Conservation (phyloP, 2,888 invertebrate genomes). For the Acanthopleura granulata region DNA sequence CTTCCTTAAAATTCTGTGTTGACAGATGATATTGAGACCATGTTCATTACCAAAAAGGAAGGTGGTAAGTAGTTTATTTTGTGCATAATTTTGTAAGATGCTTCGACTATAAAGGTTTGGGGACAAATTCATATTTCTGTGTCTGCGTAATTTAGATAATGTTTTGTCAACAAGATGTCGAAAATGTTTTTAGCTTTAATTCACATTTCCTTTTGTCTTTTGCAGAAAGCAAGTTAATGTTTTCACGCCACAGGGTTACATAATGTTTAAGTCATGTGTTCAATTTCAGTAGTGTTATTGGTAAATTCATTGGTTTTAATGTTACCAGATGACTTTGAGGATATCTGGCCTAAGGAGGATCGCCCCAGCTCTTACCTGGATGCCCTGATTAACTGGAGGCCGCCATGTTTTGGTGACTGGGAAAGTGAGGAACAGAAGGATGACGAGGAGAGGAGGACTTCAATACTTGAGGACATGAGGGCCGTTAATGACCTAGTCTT, state of each 20-base stretch:
- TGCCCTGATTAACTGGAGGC: constrained; percentile 49
- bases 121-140: too few relatives aligned
- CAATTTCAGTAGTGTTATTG: too few relatives aligned
- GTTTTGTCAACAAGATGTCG: too few relatives aligned
- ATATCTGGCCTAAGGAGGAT: constrained; percentile 43
- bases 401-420: constrained; percentile 46
- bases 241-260: too few relatives aligned
- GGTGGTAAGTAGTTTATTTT: neutral
- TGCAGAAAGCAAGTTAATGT: too few relatives aligned
- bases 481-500: neutral
- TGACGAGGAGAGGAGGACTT: neutral
- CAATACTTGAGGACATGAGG: neutral
- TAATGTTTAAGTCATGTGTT: too few relatives aligned
- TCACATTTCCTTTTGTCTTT: too few relatives aligned
- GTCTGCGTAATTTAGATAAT: too few relatives aligned
- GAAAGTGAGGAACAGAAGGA: constrained; percentile 24
- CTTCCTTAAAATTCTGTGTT: too few relatives aligned
- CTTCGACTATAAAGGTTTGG: too few relatives aligned
- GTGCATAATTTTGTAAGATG: neutral
- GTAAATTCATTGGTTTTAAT: neutral
- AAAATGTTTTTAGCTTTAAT: too few relatives aligned
- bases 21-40: neutral
- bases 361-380: constrained; percentile 45
- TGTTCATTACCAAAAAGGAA: neutral
- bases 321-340: constrained; percentile 42